A percentile compares a stretch with the other conserved stretches of the same genome.
These are phyloP conservation scores for Nemoura dubitans DNA, from an alignment of 2,888 invertebrate genomes.

Conservation along the genomic window DNA sequence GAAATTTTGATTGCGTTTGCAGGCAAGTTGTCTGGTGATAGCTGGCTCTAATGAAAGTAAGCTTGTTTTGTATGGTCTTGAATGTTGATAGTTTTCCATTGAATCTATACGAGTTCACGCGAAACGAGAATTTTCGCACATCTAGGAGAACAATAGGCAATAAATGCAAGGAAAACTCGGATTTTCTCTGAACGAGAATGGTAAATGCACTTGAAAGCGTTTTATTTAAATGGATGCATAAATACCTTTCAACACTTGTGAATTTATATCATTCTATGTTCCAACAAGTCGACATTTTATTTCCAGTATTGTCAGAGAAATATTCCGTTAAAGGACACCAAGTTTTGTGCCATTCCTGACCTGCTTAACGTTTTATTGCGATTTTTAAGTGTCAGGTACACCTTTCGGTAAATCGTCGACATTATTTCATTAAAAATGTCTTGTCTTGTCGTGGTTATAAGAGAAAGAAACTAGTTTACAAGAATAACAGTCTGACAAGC, in stretches of 20 bases:
- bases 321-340: background rate
- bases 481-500: background rate
- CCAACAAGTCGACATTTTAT: too few relatives aligned
- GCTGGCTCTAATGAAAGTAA: background rate
- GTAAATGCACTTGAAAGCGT: background rate
- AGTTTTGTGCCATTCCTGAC: background rate
- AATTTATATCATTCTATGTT: background rate
- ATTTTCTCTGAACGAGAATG: background rate
- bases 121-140: background rate
- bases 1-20: background rate
- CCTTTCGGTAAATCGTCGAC: background rate
- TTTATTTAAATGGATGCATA: background rate
- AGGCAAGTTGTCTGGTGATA: background rate
- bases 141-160: background rate
- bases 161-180: background rate
- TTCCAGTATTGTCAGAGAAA: background rate
- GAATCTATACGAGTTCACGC: background rate
- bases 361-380: background rate
- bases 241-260: background rate
- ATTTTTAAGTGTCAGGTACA: background rate
- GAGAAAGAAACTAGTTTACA: background rate
- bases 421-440: background rate
- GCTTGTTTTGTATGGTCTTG: background rate
- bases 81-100: background rate
- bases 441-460: background rate